Base-by-base conservation (phyloP, 2,888 invertebrate genomes). In the Gisinianus flammeolus region DNA sequence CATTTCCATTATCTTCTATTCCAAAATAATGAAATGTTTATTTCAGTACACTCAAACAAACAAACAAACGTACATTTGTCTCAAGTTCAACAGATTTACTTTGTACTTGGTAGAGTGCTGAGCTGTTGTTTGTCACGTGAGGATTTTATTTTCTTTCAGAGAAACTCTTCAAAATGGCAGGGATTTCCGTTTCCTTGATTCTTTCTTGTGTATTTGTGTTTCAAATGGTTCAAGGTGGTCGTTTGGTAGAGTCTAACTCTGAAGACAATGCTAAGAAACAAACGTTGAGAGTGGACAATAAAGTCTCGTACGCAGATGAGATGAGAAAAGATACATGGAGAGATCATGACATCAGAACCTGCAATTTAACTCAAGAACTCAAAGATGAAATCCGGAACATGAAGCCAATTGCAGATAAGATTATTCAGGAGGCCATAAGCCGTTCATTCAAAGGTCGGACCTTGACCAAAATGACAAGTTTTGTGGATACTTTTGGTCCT, bases 341-440 rank as follows among this genome's bases (percentile, higher is more conserved):
- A 2, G 26, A 28, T 0, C 62, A 73, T 58, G 73, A 73, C 24
- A 0, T 62, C 2, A 16, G 5, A 22, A 58, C 73, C 2, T 73
- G 73, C 19, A 33, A 73, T 26, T 62, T 73, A 24, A 1, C 4
- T 24, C 35, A 2, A 19, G 22, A 4, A 44, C 68, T 68, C 0
- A 0, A 44, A 22, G 68, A 0, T 16, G 92, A 92, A 87, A 92
- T 93, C 82, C 87, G 88, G 31, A 87, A 89, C 28, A 91, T 91
- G 85, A 86, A 88, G 84, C 85, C 86, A 69, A 86, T 88, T 12
- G 89, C 88, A 30, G 86, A 90, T 75, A 85, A 86, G 81, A 91
- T 92, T 84, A 85, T 91, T 44, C 85, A 88, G 79, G 88, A 89
- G 80, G 89, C 90, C 30, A 82, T 87, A 10, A 85, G 88, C 76